These are phyloP conservation scores for Laticauda colubrina DNA, from an alignment of 2,113 vertebrate genomes.

Conservation along the genomic window DNA sequence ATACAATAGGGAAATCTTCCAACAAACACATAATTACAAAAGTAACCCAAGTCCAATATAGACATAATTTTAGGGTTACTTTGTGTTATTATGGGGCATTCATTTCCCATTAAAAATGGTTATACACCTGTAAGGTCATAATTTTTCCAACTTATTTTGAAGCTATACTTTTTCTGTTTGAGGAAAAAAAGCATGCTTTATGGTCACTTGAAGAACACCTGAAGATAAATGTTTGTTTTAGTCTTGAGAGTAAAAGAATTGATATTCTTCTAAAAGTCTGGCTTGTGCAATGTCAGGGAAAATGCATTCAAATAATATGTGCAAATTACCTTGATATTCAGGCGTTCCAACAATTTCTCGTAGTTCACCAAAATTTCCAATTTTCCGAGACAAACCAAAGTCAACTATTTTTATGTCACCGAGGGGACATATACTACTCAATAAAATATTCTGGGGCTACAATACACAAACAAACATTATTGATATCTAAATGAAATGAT, in stretches of 20 bases:
- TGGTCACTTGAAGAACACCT: not conserved
- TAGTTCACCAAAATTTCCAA: constrained; percentile 81
- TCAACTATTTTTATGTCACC: constrained; percentile 97
- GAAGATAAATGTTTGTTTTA: not conserved
- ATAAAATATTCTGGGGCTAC: constrained; percentile 94
- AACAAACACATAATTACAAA: not conserved
- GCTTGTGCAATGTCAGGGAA: not conserved
- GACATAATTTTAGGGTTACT: not conserved
- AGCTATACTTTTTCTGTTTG: not conserved
- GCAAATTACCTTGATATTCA: constrained; percentile 88
- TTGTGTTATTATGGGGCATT: not conserved
- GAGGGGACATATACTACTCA: constrained; percentile 83
- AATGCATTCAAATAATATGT: not conserved
- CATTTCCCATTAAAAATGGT: not conserved
- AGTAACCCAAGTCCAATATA: not conserved
- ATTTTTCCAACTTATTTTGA: not conserved
- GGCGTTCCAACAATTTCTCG: constrained; percentile 94
- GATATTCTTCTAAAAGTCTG: not conserved
- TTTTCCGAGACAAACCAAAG: constrained; percentile 91
- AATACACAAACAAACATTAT: constrained; percentile 46
- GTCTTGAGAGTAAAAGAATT: not conserved
- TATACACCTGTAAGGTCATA: not conserved
- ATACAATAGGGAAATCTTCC: not conserved
- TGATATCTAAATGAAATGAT: not conserved
- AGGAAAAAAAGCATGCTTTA: not conserved